Percentiles rank a stretch among this genome's conserved stretches.
phyloP scores from a whole-genome alignment of 1,140 invertebrate genomes.

The Lamellibrachia luymesi region DNA sequence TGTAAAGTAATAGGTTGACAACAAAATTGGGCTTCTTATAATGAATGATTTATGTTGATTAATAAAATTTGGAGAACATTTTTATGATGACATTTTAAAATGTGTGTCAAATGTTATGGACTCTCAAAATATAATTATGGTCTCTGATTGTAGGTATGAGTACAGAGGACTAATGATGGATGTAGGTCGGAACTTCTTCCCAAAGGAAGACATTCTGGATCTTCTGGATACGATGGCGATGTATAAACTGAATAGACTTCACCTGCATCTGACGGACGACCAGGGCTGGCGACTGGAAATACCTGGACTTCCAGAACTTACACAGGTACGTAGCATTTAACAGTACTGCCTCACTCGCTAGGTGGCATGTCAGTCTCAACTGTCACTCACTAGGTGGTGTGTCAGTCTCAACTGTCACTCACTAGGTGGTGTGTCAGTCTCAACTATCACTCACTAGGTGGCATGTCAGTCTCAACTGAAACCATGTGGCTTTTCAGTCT shows the following conservation, averaged over 20 bases:
- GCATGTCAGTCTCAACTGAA: neutral
- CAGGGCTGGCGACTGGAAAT: constrained; percentile 54
- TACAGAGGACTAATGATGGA: constrained; percentile 51
- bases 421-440: neutral
- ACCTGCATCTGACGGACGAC: constrained; percentile 53
- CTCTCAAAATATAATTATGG: neutral
- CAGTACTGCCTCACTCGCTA: neutral
- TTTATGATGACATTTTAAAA: no score
- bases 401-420: no score
- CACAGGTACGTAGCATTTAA: constrained; percentile 19
- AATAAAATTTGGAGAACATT: no score
- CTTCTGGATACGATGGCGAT: constrained; percentile 46
- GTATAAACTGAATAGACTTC: constrained; percentile 52
- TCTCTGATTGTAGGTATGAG: neutral
- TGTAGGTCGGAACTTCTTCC: constrained; percentile 46
- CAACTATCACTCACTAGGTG: neutral
- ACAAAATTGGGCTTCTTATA: no score
- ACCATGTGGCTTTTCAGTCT: no score
- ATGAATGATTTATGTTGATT: no score
- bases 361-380: neutral
- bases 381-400: no score
- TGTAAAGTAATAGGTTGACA: no score
- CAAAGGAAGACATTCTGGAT: constrained; percentile 32
- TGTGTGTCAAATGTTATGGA: no score
- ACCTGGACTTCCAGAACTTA: constrained; percentile 44